Base-by-base conservation (phyloP, 2,113 vertebrate species). In the Esox niger region DNA sequence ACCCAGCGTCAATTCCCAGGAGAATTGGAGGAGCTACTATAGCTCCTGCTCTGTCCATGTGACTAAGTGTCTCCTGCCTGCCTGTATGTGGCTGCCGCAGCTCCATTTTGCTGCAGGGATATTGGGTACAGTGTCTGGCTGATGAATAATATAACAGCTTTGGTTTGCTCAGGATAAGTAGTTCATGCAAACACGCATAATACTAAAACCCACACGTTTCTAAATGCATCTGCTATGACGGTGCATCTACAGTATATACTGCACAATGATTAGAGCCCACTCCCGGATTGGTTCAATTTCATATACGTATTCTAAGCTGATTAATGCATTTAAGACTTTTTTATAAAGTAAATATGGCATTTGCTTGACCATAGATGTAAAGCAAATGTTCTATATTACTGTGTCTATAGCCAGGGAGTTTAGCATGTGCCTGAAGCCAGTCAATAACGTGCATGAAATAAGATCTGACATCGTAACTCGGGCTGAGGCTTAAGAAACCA, bases 71-170 rank as follows among this genome's bases (percentile, higher is more conserved):
- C 75, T 67, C 69, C 30, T 62, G 73, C 67, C 59, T 56, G 60
- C 68, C 25, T 54, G 52, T 27, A 33, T 49, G 30, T 26, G 29
- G 23, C 65, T 56, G 54, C 35, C 33, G 57, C 72, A 31, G 59
- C 70, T 63, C 62, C n/a, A 63, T 79, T 74, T 69, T 74, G 82
- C 77, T 78, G 72, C 70, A 78, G 79, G 75, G 68, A 71, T 63
- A 77, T 80, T 63, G 57, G 69, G 35, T 67, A 67, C 64, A 66
- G 63, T 64, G 67, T 72, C 62, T 64, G 62, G 65, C 46, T 76
- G 64, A 81, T 84, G 79, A 81, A 81, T 79, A 75, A 79, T 79
- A 74, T 65, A 84, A 75, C 74, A 73, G 59, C 64, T 63, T 54
- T 33, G 66, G 61, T 78, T 76, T 78, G 67, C 72, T 75, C 30